Percentiles rank a stretch among this genome's conserved stretches.
Conservation (phyloP, 2,113 vertebrate genomes). For the Leucosticte australis region DNA sequence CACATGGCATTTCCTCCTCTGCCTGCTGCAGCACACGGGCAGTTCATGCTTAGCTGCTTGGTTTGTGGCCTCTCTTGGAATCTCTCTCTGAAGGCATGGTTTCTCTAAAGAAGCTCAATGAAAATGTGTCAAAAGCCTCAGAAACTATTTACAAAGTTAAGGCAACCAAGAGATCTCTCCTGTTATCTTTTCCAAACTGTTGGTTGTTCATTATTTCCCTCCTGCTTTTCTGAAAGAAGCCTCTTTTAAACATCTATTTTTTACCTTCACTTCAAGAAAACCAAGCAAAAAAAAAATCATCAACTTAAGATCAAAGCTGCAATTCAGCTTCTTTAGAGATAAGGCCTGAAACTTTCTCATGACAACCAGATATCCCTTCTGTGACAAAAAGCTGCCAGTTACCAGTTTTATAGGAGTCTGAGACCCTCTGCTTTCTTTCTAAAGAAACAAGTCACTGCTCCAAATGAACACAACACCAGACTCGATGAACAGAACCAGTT, state of each 20-base stretch:
- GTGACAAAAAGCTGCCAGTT: neutral
- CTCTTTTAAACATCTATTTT: neutral
- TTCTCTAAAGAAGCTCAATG: neutral
- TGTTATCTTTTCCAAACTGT: neutral
- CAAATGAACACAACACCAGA: neutral
- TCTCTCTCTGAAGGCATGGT: neutral
- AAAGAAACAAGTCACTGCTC: neutral
- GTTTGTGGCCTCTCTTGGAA: neutral
- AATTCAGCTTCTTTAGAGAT: neutral
- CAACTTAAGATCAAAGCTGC: neutral
- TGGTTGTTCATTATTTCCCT: neutral
- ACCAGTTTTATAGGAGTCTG: neutral
- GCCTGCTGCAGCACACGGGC: neutral
- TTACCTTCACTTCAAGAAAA: neutral
- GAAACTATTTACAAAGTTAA: neutral
- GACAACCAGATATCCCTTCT: neutral
- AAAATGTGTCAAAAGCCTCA: neutral
- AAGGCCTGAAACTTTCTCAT: neutral
- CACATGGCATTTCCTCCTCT: neutral
- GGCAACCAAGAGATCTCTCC: neutral
- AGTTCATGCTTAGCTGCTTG: neutral
- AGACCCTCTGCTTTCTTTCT: neutral
- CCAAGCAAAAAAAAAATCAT: neutral
- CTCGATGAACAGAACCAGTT: neutral
- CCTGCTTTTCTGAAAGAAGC: neutral